Base-by-base conservation (phyloP, 1,140 invertebrate species). In the Pogonomyrmex barbatus region DNA sequence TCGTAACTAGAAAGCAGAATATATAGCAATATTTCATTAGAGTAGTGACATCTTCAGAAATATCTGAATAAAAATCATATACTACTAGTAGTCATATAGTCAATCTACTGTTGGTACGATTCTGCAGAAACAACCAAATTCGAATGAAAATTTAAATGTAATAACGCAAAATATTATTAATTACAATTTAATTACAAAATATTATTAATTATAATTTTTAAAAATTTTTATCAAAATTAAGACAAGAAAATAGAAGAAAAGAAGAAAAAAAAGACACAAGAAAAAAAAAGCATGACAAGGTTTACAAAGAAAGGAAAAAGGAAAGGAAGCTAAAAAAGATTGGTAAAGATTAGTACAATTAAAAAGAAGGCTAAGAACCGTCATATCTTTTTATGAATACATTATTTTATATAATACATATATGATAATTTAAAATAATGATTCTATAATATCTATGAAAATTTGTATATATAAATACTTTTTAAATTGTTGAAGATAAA, bases 391-490 rank as follows among this genome's bases (percentile, higher is more conserved):
- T 24, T 75, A n/a, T 8, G 14, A 71, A 54, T 8, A 73, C n/a
- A 33, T 12, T 71, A 60, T 24, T 42, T 54, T n/a, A 58, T 36
- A 58, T 76, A 52, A 58, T 45, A 12, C 8, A 68, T 36, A 33
- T 39, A 67, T 42, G 17, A 52, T 36, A 65, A 79, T 9, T 39
- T 50, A 68, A 56, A 76, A 60, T 76, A 77, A 77, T 54, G 5
- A 24, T 4, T 75, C 0, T 67, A 78, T 50, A 10, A 42, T 10
- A 36, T 42, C 0, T 33, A 24, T 79, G 10, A 17, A n/a, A 17
- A 24, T 67, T 39, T 79, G 12, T 33, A 50, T 12, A 58, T 62
- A 33, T 63, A 54, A 58, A 65, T 63, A 67, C 1, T 84, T 47
- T 76, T 54, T 54, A 45, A 42, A 24, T 85, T 0, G n/a, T 5